These are phyloP conservation scores for Grapholita molesta DNA, from an alignment of 1,140 invertebrate species.

Conservation along the genomic window DNA sequence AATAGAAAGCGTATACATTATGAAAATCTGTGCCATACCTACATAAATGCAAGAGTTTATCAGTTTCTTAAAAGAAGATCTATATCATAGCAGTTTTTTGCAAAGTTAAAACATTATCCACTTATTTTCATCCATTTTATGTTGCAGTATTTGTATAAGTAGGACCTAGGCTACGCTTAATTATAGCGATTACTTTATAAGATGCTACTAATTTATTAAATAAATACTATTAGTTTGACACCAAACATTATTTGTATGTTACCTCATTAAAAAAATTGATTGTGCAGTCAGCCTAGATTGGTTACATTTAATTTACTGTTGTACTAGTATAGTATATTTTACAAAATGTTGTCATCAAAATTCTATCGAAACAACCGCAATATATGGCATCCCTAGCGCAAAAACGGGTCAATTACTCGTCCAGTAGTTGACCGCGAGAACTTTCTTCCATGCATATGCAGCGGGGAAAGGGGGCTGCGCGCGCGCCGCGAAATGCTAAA, in stretches of 20 bases:
- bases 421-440: slow-evolving; percentile 46
- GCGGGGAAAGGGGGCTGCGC: slow-evolving; percentile 63
- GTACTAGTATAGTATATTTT: too few relatives aligned
- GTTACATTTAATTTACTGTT: too few relatives aligned
- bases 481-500: slow-evolving; percentile 59
- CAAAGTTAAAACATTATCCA: not conserved
- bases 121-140: too few relatives aligned
- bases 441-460: slow-evolving; percentile 75
- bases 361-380: not conserved
- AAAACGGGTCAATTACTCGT: slow-evolving; percentile 10
- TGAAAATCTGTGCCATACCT: not conserved
- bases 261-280: too few relatives aligned
- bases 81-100: not conserved
- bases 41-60: not conserved
- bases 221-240: too few relatives aligned
- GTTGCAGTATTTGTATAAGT: too few relatives aligned
- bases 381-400: not conserved
- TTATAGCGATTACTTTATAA: too few relatives aligned
- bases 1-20: not conserved
- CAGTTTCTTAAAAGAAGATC: not conserved
- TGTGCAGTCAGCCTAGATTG: too few relatives aligned
- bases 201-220: too few relatives aligned
- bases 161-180: too few relatives aligned
- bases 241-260: too few relatives aligned
- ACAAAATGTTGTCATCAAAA: not conserved